Evolutionary conservation across 2,888 invertebrate species (phyloP).

Genomic region (Hoplodrina blanda): DNA sequence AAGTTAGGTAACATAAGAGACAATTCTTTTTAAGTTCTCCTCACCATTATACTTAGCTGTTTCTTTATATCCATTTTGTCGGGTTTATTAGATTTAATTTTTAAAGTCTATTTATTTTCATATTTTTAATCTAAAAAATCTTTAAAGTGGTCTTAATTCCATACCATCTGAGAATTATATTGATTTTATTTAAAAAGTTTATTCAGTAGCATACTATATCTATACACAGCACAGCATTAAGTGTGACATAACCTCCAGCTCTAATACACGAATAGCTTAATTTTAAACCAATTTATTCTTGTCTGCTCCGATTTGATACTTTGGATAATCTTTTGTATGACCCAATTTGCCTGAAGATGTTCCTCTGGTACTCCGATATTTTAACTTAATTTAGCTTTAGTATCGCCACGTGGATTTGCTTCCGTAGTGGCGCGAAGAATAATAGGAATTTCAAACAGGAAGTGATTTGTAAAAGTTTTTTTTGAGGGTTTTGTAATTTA

Average conservation of each 20-base stretch:
- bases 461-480: neutral
- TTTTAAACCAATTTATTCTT: slow-evolving; percentile 64
- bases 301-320: slow-evolving; percentile 62
- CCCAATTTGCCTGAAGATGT: slow-evolving; percentile 55
- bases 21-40: too few species aligned
- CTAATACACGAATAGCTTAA: slow-evolving; percentile 52
- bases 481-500: too few species aligned
- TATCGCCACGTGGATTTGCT: neutral
- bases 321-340: slow-evolving; percentile 59
- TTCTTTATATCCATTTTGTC: neutral
- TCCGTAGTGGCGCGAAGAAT: neutral
- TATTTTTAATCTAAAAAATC: too few species aligned
- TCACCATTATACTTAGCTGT: too few species aligned
- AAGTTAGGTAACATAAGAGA: too few species aligned
- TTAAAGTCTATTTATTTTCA: too few species aligned
- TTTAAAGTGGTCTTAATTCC: too few species aligned
- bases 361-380: slow-evolving; percentile 23
- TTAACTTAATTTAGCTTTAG: slow-evolving; percentile 41
- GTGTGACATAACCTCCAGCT: slow-evolving; percentile 32
- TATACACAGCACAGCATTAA: slow-evolving; percentile 13
- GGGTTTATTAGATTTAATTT: too few species aligned
- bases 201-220: neutral
- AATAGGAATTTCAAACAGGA: neutral
- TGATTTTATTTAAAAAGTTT: too few species aligned
- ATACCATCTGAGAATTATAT: too few species aligned